Evolutionary conservation across 2,113 vertebrate species (phyloP).

Genomic region (Scytalopus superciliaris): DNA sequence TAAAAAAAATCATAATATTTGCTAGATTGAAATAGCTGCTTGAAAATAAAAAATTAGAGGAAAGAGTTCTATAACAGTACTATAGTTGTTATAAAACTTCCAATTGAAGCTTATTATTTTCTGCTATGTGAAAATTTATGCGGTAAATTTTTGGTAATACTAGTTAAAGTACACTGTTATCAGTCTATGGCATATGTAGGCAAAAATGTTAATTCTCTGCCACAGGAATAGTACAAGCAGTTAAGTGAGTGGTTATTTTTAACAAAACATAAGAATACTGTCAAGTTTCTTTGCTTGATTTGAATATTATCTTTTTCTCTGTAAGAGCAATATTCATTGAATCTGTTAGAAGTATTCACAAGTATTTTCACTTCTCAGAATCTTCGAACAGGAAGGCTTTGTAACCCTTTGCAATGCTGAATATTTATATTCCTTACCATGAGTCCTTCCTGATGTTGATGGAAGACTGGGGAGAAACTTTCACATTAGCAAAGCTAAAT

Average conservation of each 20-base stretch:
- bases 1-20: not conserved
- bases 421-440: not conserved
- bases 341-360: not conserved
- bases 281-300: not conserved
- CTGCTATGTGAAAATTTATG: not conserved
- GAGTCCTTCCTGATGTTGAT: not conserved
- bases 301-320: not conserved
- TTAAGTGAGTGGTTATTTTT: not conserved
- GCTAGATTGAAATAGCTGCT: not conserved
- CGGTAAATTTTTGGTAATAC: not conserved
- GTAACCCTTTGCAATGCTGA: not conserved
- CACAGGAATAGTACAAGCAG: not conserved
- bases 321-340: not conserved
- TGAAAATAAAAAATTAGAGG: not conserved
- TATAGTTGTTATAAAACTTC: not conserved
- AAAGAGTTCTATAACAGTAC: not conserved
- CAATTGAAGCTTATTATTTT: not conserved
- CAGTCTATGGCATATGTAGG: not conserved
- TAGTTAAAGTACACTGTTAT: not conserved
- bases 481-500: not conserved
- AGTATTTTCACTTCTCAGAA: not conserved
- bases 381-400: not conserved
- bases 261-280: not conserved
- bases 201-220: not conserved
- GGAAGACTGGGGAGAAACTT: not conserved